Conservation (phyloP, 2,797 vertebrate genomes). For the Megalops cyprinoides region DNA sequence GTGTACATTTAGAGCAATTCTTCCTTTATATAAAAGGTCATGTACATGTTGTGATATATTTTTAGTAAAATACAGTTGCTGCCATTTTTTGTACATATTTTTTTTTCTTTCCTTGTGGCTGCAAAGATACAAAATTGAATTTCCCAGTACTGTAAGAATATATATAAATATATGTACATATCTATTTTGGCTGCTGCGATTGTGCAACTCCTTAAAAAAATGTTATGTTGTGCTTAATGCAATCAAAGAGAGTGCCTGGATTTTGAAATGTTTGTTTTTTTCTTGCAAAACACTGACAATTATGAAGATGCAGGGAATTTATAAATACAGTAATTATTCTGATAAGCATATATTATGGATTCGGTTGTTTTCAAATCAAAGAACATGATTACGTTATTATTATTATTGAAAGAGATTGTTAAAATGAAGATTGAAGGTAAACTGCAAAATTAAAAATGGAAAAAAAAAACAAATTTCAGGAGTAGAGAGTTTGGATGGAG, state of each 20-base stretch:
- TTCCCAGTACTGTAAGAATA: conserved; percentile 73
- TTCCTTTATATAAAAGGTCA: conserved; percentile 55
- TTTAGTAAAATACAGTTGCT: conserved; percentile 47
- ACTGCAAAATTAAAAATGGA: background rate
- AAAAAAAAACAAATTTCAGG: too few species aligned
- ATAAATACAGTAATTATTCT: conserved; percentile 68
- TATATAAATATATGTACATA: conserved; percentile 75
- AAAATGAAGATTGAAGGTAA: background rate
- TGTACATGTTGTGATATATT: conserved; percentile 65
- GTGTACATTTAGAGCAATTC: conserved; percentile 69
- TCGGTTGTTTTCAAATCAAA: conserved; percentile 42
- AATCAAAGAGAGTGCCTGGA: conserved; percentile 89
- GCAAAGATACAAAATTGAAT: conserved; percentile 44
- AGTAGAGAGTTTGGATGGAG: background rate
- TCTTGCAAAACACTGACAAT: conserved; percentile 74
- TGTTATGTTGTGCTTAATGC: conserved; percentile 83
- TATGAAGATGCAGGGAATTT: conserved; percentile 83
- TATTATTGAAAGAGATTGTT: background rate
- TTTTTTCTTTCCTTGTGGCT: conserved; percentile 25
- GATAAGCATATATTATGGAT: conserved; percentile 40
- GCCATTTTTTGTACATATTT: conserved; percentile 33
- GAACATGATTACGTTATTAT: background rate
- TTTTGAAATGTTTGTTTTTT: conserved; percentile 70
- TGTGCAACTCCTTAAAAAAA: conserved; percentile 84
- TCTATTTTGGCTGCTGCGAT: conserved; percentile 83